Evolutionary conservation across 2,888 invertebrate genomes (phyloP).

Genomic region (Pteria penguin): DNA sequence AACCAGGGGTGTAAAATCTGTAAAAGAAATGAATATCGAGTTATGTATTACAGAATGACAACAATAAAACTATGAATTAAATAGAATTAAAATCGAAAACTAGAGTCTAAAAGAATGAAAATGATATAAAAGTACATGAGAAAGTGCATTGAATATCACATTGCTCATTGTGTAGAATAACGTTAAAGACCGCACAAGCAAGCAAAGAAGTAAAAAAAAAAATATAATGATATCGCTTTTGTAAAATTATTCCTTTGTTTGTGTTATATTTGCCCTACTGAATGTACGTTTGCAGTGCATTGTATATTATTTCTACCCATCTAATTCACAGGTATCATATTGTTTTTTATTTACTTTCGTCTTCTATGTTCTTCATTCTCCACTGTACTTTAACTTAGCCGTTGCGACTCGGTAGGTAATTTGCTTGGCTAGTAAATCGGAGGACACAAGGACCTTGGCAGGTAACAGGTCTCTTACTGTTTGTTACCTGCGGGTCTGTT

Average conservation of each 20-base stretch:
- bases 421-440: too few relatives aligned
- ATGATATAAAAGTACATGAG: neutral
- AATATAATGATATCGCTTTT: neutral
- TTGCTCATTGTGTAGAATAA: neutral
- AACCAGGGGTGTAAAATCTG: slow-evolving; percentile 59
- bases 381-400: too few relatives aligned
- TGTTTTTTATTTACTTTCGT: neutral
- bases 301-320: neutral
- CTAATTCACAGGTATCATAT: neutral
- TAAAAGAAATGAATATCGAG: slow-evolving; percentile 12
- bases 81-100: neutral
- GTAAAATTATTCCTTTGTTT: neutral
- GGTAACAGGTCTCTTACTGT: too few relatives aligned
- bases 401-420: too few relatives aligned
- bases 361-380: too few relatives aligned
- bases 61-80: neutral
- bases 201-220: too few relatives aligned
- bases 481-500: too few relatives aligned
- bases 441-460: too few relatives aligned
- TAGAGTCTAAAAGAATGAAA: neutral
- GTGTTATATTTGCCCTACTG: too few relatives aligned
- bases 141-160: neutral
- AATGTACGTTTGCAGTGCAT: too few relatives aligned
- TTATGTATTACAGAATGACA: too few relatives aligned
- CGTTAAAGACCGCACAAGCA: too few relatives aligned